Evolutionary conservation across 2,888 invertebrate genomes (phyloP).

Genomic region (Volucella inflata): DNA sequence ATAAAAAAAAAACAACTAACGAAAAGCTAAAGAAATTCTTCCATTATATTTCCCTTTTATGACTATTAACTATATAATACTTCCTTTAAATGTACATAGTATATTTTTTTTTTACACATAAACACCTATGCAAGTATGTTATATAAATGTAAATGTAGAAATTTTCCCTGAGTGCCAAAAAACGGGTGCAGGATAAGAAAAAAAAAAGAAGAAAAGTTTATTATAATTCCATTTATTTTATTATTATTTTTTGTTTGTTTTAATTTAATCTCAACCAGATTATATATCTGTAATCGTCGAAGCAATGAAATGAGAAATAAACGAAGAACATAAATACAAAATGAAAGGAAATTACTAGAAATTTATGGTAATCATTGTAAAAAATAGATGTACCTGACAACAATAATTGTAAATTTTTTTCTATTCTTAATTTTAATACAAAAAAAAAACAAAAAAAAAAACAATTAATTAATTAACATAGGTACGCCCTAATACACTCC

Average conservation of each 20-base stretch:
- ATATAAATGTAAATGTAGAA: constrained; percentile 16
- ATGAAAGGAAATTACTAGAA: constrained; percentile 41
- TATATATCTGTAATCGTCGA: not conserved
- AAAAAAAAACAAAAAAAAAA: constrained; percentile 28
- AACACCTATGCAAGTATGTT: constrained; percentile 2
- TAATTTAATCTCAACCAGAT: constrained; percentile 18
- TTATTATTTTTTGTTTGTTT: constrained; percentile 11
- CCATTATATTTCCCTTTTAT: not conserved
- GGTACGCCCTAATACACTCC: constrained; percentile 36
- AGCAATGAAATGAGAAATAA: constrained; percentile 10
- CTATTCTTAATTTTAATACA: constrained; percentile 44
- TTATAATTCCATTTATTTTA: constrained; percentile 31
- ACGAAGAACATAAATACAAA: constrained; percentile 54
- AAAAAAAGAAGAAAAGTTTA: constrained; percentile 50
- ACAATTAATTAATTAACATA: constrained; percentile 10
- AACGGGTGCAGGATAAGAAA: constrained; percentile 55
- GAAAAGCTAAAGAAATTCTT: not conserved
- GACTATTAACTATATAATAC: constrained; percentile 16
- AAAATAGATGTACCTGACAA: constrained; percentile 77
- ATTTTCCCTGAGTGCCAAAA: constrained; percentile 68
- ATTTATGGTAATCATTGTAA: constrained; percentile 74
- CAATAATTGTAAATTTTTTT: constrained; percentile 68
- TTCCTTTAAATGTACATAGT: constrained; percentile 64
- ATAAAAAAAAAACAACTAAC: constrained; percentile 25
- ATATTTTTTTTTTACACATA: constrained; percentile 50